Conservation (phyloP, 2,888 invertebrate genomes). For the Petrophora chlorosata region DNA sequence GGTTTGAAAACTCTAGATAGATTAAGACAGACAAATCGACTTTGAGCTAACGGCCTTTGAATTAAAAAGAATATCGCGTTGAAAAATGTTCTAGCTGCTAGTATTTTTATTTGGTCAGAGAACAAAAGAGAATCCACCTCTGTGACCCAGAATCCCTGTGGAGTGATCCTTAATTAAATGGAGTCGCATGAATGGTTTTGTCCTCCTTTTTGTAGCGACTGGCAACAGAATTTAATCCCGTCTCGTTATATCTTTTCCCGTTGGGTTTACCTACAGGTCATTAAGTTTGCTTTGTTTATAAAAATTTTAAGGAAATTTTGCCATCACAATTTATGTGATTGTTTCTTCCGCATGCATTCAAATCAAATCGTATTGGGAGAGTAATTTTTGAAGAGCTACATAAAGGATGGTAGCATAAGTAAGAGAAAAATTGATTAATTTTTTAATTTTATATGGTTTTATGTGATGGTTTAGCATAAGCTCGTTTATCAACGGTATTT, state of each 20-base stretch:
- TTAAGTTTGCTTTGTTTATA: neutral
- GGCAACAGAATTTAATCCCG: slow-evolving; percentile 29
- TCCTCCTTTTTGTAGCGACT: slow-evolving; percentile 28
- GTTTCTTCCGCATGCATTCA: too few relatives aligned
- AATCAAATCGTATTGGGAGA: too few relatives aligned
- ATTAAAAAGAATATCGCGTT: slow-evolving; percentile 8
- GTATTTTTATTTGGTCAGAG: slow-evolving; percentile 17
- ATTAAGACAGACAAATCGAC: neutral
- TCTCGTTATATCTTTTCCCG: slow-evolving; percentile 23
- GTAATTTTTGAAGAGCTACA: too few relatives aligned
- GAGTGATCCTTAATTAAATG: slow-evolving; percentile 39
- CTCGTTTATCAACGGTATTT: too few relatives aligned
- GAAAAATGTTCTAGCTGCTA: neutral
- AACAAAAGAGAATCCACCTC: slow-evolving; percentile 28
- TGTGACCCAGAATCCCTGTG: slow-evolving; percentile 31
- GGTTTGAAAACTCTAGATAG: neutral
- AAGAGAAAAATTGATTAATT: too few relatives aligned
- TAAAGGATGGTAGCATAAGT: too few relatives aligned
- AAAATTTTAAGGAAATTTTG: too few relatives aligned
- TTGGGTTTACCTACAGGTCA: slow-evolving; percentile 8
- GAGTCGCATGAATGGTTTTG: slow-evolving; percentile 34
- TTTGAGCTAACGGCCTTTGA: slow-evolving; percentile 4
- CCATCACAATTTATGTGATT: too few relatives aligned
- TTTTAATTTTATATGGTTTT: too few relatives aligned
- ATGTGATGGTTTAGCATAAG: too few relatives aligned